Base-by-base conservation (phyloP, 2,113 vertebrate species). In the Strix aluco region DNA sequence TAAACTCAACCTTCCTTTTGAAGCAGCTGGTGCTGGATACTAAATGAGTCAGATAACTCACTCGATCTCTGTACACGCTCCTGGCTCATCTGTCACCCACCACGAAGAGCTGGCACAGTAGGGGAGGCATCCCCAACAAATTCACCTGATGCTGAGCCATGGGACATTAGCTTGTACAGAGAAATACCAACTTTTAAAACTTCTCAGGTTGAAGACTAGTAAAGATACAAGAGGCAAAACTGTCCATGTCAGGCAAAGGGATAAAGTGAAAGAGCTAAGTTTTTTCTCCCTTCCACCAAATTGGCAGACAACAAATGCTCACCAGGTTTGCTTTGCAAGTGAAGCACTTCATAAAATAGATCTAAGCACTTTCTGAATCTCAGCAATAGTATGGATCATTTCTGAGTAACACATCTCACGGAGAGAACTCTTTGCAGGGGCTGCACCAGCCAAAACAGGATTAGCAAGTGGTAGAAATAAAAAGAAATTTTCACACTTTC, bases 381-480 rank as follows among this genome's bases (percentile, higher is more conserved):
- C 90, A 78, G 83, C 83, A 52, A 69, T 63, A 90, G 75, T 70
- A 74, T 0, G 3, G 83, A 88, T 75, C 59, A 59, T 83, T 94
- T 74, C 94, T 38, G 92, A 94, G 94, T 93, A 95, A 96, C 96
- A 95, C 90, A 95, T 96, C 75, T 89, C 88, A 83, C 77, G 89
- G 82, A 96, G 79, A 94, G 67, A 95, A 72, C 79, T 86, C 69
- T 88, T 83, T 86, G 87, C 86, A 95, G 84, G 85, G 87, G 85
- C 92, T 92, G 93, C 85, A 96, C 38, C 95, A 96, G 95, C 88
- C 96, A 96, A 94, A 97, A 97, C 82, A 95, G 95, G 93, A 94
- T 97, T 93, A 96, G 93, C 90, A 95, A 95, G 95, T 80, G 88
- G 88, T 77, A n/a, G 95, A 93, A 96, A 96, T 94, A 92, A 96